A percentile compares a stretch with the other conserved stretches of the same genome.
These are phyloP conservation scores for Naja naja DNA, from an alignment of 2,113 vertebrate genomes.

Conservation along the genomic window DNA sequence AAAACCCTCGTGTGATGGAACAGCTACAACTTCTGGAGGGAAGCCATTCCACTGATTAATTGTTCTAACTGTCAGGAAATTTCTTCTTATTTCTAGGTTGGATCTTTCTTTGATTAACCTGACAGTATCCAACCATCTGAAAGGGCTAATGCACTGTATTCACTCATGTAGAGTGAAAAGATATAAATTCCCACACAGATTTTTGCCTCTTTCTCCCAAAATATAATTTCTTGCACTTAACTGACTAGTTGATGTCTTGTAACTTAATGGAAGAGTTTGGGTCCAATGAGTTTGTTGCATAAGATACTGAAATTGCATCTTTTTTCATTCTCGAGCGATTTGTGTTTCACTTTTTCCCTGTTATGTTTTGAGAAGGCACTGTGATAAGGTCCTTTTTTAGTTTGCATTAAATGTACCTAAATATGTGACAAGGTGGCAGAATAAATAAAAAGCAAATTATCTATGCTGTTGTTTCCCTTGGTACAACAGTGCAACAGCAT, in stretches of 20 bases:
- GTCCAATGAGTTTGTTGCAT: neutral
- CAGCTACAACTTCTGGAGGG: neutral
- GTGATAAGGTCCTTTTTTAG: neutral
- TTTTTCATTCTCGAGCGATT: neutral
- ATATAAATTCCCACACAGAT: neutral
- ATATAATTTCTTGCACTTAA: neutral
- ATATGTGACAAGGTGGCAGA: neutral
- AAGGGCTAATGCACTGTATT: neutral
- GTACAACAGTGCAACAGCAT: neutral
- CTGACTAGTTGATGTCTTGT: neutral
- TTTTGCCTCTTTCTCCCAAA: neutral
- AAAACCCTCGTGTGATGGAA: neutral
- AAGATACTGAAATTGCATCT: neutral
- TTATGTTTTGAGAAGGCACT: neutral
- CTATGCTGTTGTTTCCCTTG: neutral
- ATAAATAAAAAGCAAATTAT: slow-evolving; percentile 2
- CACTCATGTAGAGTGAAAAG: too few relatives aligned
- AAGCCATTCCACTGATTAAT: neutral
- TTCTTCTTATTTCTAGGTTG: neutral
- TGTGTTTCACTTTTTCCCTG: neutral
- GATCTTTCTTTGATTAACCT: neutral
- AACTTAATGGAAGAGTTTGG: neutral
- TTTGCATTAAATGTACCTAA: neutral
- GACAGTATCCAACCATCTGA: neutral
- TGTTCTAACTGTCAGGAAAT: neutral